Base-by-base conservation (phyloP, 1,140 invertebrate species). In the Schlechtendalia chinensis region DNA sequence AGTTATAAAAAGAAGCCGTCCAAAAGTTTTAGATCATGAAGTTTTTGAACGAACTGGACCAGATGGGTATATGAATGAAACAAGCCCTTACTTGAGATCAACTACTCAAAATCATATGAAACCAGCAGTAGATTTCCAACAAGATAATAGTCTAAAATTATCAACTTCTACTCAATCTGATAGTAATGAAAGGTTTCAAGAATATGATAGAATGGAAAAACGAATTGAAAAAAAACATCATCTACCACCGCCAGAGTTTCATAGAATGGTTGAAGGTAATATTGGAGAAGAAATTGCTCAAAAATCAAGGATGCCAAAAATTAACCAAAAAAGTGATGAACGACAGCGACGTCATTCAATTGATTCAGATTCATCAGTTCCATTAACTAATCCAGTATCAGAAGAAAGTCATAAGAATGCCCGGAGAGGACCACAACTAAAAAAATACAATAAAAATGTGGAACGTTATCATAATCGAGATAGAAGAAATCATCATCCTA, bases 191-290 rank as follows among this genome's bases (percentile, higher is more conserved):
- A 50, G 39, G 58, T 63, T 50, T 67, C 56, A 81, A 61, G 74
- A 61, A 45, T 39, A 71, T 72, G 74, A 69, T 19, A 54, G 27
- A 53, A 71, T 47, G 29, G 72, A 56, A 82, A 59, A 77, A 50
- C 50, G 32, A 71, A 4, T 8, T 14, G 56, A 75, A 29, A 67
- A 75, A 54, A 81, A 65, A 27, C 86, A 87, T 82, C 88, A 88
- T 81, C 87, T 88, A 11, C 87, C 88, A 12, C 89, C 89, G 3
- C 88, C 88, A 58, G 89, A 88, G 6, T 83, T 90, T 12, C 85
- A 87, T 32, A 84, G 89, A 47, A 89, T 90, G 89, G 86, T 90
- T 12, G 89, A 89, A 2, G 89, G 89, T 14, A 85, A 86, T 82
- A 86, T 86, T 1, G 86, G 85, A 81, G 85, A 85, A 61, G 59